Evolutionary conservation across 2,888 invertebrate species (phyloP).

Genomic region (Neocrepidodera transversa): DNA sequence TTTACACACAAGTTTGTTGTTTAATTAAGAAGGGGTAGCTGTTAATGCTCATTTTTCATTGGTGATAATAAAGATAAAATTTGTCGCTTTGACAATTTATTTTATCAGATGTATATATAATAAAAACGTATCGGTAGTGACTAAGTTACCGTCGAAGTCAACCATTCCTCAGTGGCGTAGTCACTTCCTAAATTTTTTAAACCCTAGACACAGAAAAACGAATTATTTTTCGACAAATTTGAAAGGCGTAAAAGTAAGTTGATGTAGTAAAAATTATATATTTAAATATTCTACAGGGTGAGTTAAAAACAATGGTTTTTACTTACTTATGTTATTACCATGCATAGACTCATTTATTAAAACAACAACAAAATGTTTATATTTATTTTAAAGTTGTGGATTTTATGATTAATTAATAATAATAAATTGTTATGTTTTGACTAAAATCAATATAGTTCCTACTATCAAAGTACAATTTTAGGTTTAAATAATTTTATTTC

Average conservation of each 20-base stretch:
- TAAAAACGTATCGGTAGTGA: neutral
- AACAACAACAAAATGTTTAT: no score
- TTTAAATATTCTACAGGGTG: neutral
- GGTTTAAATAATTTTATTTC: neutral
- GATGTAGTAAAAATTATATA: neutral
- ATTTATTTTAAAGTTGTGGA: no score
- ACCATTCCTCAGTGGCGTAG: neutral
- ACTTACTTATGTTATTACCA: no score
- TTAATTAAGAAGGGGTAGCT: conserved; percentile 27
- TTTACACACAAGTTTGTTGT: conserved; percentile 14
- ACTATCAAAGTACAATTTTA: conserved; percentile 4
- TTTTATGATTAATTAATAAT: no score
- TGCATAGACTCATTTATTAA: no score
- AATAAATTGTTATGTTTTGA: no score
- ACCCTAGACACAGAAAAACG: conserved; percentile 10
- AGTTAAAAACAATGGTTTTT: neutral
- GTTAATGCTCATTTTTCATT: conserved; percentile 25
- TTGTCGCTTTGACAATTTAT: conserved; percentile 10
- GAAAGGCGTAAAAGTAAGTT: conserved; percentile 4
- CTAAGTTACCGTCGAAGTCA: neutral
- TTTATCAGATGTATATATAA: conserved; percentile 17
- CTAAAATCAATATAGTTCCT: neutral
- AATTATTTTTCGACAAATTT: conserved; percentile 10
- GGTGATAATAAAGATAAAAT: conserved; percentile 23
- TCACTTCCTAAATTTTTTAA: neutral